Base-by-base conservation (phyloP, 1,140 invertebrate genomes). In the Drosophila arizonae region DNA sequence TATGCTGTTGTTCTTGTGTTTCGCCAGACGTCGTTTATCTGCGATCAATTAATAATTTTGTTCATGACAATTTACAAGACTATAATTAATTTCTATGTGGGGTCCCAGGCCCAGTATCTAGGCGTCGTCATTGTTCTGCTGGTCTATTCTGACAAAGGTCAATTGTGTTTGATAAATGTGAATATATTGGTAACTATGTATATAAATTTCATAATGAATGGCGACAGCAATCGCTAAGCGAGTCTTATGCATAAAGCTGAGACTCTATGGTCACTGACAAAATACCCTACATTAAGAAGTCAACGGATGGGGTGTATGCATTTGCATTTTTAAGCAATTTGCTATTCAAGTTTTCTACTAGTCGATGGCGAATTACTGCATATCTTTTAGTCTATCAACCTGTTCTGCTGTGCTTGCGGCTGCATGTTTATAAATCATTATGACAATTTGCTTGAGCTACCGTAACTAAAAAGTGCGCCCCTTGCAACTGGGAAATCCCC, bases 41-140 rank as follows among this genome's bases (percentile, higher is more conserved):
- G 68, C 67, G 64, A 74, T 73, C 77, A 74, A 69, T 67, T 79
- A 67, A 81, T 86, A 77, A 71, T 62, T 62, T 75, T 74, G 61
- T 71, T 80, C 75, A 79, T 70, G 82, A 86, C 81, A 86, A 86
- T 81, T 72, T 81, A 86, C 78, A 78, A 86, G 81, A 81, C 80
- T 76, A 81, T 87, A 81, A 79, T 63, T 79, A 73, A 86, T 79
- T 79, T 72, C 63, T 60, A 57, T 76, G 36, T 39, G 45, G n/a
- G 8, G 56, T 43, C 36, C 68, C 43, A 75, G 54, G 60, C 63
- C 54, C 52, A 72, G 61, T 61, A 50, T 51, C 57, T 51, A 56
- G 62, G 48, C 70, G 70, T 61, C 11, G 63, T 50, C 60, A 64
- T 74, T 74, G 66, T 74, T 63, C 39, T 60, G 43, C 41, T 54